A percentile compares a stretch with the other conserved stretches of the same genome.
Evolutionary conservation across 1,140 invertebrate species (phyloP).

Genomic region (Lasioglossum baleicum): DNA sequence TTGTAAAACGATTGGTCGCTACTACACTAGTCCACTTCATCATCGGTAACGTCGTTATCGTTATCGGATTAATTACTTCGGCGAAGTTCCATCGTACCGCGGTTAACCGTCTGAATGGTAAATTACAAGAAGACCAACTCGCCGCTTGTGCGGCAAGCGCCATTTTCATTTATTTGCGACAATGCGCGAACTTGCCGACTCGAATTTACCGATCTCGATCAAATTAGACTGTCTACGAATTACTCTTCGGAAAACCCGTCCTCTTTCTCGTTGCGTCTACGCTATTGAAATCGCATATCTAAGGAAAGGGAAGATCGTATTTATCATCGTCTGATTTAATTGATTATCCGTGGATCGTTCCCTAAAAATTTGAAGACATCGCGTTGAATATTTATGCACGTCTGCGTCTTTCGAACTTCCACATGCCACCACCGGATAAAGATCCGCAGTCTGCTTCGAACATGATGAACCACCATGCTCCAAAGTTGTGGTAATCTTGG

Average conservation of each 20-base stretch:
- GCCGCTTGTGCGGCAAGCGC: background rate
- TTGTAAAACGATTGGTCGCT: conserved; percentile 35
- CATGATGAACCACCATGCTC: no score
- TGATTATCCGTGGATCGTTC: no score
- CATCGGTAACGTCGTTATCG: conserved; percentile 44
- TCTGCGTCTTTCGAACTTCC: no score
- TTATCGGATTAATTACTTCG: conserved; percentile 38
- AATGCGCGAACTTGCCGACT: background rate
- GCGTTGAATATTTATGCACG: no score
- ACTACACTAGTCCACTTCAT: conserved; percentile 20
- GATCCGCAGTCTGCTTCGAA: no score
- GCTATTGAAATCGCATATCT: no score
- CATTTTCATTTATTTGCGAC: conserved; percentile 23
- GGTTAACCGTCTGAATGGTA: conserved; percentile 22
- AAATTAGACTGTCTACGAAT: background rate
- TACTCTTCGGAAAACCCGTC: background rate
- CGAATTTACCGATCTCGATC: background rate
- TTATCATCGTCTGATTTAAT: no score
- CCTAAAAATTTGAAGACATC: no score
- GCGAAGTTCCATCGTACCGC: conserved; percentile 23
- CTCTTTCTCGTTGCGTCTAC: no score
- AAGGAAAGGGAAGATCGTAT: no score
- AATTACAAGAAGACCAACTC: conserved; percentile 27
- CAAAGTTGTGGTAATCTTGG: no score
- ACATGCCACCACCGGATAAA: no score